These are phyloP conservation scores for Muscidifurax raptorellus DNA, from an alignment of 1,140 invertebrate genomes.

Conservation along the genomic window DNA sequence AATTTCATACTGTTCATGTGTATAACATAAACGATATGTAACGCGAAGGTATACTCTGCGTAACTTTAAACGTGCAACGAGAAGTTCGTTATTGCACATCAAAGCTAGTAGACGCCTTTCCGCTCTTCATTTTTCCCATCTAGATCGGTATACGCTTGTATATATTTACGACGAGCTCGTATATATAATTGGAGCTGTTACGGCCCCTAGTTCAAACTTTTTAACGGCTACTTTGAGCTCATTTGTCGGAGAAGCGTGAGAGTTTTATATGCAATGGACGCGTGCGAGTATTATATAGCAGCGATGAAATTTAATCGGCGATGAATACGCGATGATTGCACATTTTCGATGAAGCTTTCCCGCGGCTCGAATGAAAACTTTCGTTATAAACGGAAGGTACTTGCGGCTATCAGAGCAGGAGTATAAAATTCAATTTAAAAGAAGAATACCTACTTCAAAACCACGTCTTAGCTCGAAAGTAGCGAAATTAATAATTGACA, in stretches of 20 bases:
- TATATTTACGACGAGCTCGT: background rate
- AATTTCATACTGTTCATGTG: no score
- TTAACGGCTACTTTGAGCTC: conserved; percentile 2
- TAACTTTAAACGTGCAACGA: no score
- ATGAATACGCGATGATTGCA: background rate
- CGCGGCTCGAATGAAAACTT: background rate
- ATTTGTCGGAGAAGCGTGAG: conserved; percentile 10
- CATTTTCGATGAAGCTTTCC: background rate
- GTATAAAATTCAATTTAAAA: no score
- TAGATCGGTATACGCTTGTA: no score
- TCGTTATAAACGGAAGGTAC: background rate
- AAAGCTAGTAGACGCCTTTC: background rate
- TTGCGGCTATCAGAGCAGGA: no score
- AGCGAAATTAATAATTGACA: conserved; percentile 51
- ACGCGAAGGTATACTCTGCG: background rate
- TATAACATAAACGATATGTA: no score
- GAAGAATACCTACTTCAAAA: no score
- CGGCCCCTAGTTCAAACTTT: background rate
- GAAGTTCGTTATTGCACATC: background rate
- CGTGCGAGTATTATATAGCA: background rate
- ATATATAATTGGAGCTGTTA: background rate
- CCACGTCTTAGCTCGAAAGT: conserved; percentile 9
- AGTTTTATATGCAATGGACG: background rate
- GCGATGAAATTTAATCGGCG: conserved; percentile 31
- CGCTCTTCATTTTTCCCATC: background rate